Evolutionary conservation across 2,113 vertebrate genomes (phyloP), one percentile per base, ranked within the genome.

Genomic region (Carlito syrichta): DNA sequence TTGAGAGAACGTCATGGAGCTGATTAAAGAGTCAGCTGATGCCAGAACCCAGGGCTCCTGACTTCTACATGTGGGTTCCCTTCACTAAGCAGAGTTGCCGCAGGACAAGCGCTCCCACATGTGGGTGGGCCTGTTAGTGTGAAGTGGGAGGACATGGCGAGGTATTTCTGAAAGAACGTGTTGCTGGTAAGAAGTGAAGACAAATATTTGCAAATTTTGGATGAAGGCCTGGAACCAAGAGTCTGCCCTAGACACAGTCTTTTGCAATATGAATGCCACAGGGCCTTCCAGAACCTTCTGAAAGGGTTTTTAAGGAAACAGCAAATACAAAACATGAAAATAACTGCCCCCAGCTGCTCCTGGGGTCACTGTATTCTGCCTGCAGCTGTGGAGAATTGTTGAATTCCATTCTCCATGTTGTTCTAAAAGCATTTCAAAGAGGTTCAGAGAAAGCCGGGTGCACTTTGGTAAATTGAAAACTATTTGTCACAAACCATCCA

Each of bases 361-460:
- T 95, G 40, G 81, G 94, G 96, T 94, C 40, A 17, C 96, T 83
- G 10, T 69, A 92, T 96, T 95, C 95, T 97, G 50, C 27, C 89
- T 86, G 93, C 98, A 98, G 98, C 98, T 99, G 98, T 97, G 97
- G 93, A 94, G 96, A 98, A 96, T 66, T 94, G 95, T 88, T 96
- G 97, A 97, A 96, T 97, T 98, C 91, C 96, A 89, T 95, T 97
- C 94, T 91, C 96, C 62, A 23, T 9, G 45, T 96, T 97, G 95
- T 96, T 97, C 96, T 98, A 98, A 98, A 98, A 98, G 97, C 97
- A 98, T 98, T 98, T 98, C 98, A 98, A 97, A 98, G 97, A 92
- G 96, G 68, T 84, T 95, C 97, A 95, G 96, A 96, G 96, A 97
- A 86, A 97, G 88, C 91, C 35, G 56, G 10, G 86, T 83, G 96